phyloP scores from a whole-genome alignment of 2,888 invertebrate species.

The Colostygia pectinataria region DNA sequence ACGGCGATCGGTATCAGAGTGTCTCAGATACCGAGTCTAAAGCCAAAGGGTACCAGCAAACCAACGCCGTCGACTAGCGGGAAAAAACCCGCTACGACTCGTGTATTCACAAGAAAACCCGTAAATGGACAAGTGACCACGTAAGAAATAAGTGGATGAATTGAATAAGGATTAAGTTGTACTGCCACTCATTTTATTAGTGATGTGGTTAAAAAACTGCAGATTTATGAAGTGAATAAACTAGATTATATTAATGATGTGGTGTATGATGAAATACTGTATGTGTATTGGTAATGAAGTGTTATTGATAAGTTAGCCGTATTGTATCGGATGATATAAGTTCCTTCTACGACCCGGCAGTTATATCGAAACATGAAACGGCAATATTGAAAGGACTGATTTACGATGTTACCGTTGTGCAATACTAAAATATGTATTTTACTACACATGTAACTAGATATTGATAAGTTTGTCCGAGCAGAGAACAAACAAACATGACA shows the following conservation, averaged over 20 bases:
- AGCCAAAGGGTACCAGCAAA: conserved; percentile 57
- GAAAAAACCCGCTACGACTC: conserved; percentile 53
- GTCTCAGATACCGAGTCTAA: conserved; percentile 72
- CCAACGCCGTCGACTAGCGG: conserved; percentile 41
- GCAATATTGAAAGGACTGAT: conserved; percentile 16
- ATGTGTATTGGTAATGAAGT: conserved; percentile 1
- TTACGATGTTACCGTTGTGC: conserved; percentile 1
- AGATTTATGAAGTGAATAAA: conserved; percentile 2
- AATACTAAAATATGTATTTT: conserved; percentile 3
- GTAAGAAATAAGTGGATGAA: conserved; percentile 33
- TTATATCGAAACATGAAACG: neutral
- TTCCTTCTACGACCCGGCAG: neutral
- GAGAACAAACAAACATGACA: conserved; percentile 26
- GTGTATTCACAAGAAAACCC: conserved; percentile 62
- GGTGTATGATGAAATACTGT: too few species aligned
- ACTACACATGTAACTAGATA: neutral
- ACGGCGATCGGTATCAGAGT: conserved; percentile 72
- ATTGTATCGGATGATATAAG: conserved; percentile 1
- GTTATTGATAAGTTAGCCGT: neutral
- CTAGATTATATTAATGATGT: neutral
- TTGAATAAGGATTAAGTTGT: conserved; percentile 10
- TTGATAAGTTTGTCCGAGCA: conserved; percentile 22
- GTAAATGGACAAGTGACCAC: conserved; percentile 55
- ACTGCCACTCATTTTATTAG: conserved; percentile 3
- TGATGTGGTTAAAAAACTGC: neutral